Evolutionary conservation across 2,113 vertebrate genomes (phyloP), one percentile per base, ranked within the genome.

Genomic region (Podarcis raffonei): DNA sequence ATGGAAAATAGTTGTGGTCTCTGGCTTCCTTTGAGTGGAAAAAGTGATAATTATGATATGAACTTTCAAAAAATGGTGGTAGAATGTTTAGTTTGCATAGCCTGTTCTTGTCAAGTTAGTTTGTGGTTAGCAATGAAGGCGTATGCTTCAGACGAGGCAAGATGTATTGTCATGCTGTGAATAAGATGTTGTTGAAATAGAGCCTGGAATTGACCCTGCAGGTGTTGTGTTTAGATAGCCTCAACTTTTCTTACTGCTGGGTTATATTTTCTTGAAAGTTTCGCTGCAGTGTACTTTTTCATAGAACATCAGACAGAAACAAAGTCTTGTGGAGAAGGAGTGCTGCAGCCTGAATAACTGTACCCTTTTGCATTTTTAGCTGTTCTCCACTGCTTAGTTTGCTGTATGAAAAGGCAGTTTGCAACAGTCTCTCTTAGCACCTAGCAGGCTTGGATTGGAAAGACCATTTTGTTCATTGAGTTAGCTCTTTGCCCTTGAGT

Each of bases 21-120:
- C 90, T 96, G 95, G 81, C 92, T 94, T 87, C 76, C 71, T 92
- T 94, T 93, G 0, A 90, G 89, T 91, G 93, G 93, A 93, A 95
- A 94, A 94, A 93, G 91, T 94, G 94, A 89, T 96, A 92, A 92
- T 95, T 95, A 89, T 87, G 94, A 68, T 93, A 85, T 25, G 82
- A 92, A 32, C 94, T 96, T 93, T 90, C 87, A 89, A 93, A 92
- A 93, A 94, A 94, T 66, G 83, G 81, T 91, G 69, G 90, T 92
- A 94, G 85, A 94, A 90, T 93, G 94, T 94, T 96, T 94, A 96
- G 94, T 95, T 94, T 96, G 89, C 89, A 87, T 80, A 77, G 87
- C 88, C 92, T 93, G 30, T 92, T 93, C 94, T 90, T 93, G 68
- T 91, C 91, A 87, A 87, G 48, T 84, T 87, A 92, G 87, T 88